Conservation (phyloP, 2,888 invertebrate genomes). For the Patella depressa region DNA sequence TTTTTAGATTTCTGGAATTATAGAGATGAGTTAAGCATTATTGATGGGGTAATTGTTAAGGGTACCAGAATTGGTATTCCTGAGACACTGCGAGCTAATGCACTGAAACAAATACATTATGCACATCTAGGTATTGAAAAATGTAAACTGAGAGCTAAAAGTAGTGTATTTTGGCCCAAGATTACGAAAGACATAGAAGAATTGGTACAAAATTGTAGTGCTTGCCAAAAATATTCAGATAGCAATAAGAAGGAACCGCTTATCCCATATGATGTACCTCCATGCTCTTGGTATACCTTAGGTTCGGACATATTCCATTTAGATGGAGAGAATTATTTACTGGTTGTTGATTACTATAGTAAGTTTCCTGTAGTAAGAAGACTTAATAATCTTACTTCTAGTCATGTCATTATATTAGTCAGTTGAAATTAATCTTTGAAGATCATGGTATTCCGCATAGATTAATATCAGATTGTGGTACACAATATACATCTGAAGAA, state of each 20-base stretch:
- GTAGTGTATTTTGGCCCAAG: neutral
- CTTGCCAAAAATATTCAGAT: neutral
- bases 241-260: slow-evolving; percentile 1
- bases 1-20: slow-evolving; percentile 8
- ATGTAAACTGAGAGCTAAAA: slow-evolving; percentile 4
- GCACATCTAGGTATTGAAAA: slow-evolving; percentile 8
- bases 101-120: slow-evolving; percentile 1
- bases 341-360: slow-evolving; percentile 3
- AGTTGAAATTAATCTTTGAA: neutral
- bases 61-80: slow-evolving; percentile 2
- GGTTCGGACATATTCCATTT: slow-evolving; percentile 4
- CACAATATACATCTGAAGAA: slow-evolving; percentile 6
- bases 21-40: slow-evolving; percentile 4
- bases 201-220: neutral
- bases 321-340: slow-evolving; percentile 1
- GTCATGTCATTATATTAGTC: neutral
- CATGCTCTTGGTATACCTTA: slow-evolving; percentile 1
- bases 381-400: neutral
- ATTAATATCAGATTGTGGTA: slow-evolving; percentile 4
- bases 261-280: neutral
- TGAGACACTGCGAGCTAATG: neutral
- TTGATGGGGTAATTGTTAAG: neutral
- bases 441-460: neutral
- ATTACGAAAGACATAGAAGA: neutral
- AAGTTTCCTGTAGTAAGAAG: neutral